These are phyloP conservation scores for Clavelina lepadiformis DNA, from an alignment of 23 tunicate species.

Conservation along the genomic window DNA sequence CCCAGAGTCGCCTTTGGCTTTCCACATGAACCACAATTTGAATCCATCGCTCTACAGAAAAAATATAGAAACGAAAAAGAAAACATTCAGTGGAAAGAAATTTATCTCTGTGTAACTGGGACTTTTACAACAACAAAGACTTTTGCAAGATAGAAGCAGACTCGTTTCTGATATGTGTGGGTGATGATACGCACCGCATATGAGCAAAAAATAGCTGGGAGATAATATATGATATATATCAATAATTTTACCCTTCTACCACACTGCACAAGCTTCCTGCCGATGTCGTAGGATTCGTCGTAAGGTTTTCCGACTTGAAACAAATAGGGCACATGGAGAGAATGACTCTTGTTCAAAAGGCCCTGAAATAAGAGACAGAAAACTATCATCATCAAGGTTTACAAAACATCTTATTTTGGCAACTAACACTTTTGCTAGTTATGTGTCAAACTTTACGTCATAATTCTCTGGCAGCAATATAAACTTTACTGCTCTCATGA, in stretches of 20 bases:
- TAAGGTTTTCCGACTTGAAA: conserved; percentile 95
- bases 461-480: background rate
- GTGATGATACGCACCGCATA: no score
- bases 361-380: conserved; percentile 28
- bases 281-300: conserved; percentile 73
- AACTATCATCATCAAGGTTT: conserved; percentile 2
- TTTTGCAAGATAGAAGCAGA: no score
- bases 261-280: conserved; percentile 61
- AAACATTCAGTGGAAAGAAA: background rate
- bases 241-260: conserved; percentile 43
- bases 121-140: background rate
- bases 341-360: conserved; percentile 33
- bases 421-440: no score
- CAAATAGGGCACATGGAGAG: conserved; percentile 57
- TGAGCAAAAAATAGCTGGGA: no score
- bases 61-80: background rate
- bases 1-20: conserved; percentile 68
- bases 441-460: no score
- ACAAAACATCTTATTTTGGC: background rate
- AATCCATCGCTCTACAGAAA: conserved; percentile 43
- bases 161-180: no score
- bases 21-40: conserved; percentile 90
- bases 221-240: background rate
- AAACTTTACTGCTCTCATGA: no score
- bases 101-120: no score